Evolutionary conservation across 2,113 vertebrate genomes (phyloP), one percentile per base, ranked within the genome.

Genomic region (Pelmatolapia mariae): DNA sequence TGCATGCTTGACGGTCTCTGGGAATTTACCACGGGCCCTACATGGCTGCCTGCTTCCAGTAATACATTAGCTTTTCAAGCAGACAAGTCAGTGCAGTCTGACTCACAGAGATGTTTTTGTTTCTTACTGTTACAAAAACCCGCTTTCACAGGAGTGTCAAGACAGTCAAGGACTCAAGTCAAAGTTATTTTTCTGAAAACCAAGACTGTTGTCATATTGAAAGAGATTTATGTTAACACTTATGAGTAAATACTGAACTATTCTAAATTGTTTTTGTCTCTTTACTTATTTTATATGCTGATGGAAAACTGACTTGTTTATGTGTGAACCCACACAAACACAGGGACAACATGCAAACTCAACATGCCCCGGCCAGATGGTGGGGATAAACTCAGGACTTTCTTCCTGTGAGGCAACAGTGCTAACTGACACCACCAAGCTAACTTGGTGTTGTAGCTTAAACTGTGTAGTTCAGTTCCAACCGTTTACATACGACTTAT

Each of bases 81-180:
- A 45, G 83, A 83, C 7, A 6, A 84, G 50, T n/a, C 38, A 10
- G 18, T 19, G 66, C 2, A 19, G 83, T 16, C 50, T 81, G 88
- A 89, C 85, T 84, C 88, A 93, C 88, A 90, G 68, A 88, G 91
- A 86, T 57, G 54, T 71, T 86, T 93, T 91, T 92, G 92, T 93
- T 89, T 45, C 86, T 45, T 33, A 85, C 76, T 29, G 47, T 56
- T n/a, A 87, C 81, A 92, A 84, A 90, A 86, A 54, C 61, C 47
- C 4, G 40, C 90, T 90, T 89, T 93, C 54, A 59, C 73, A 9
- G 45, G 29, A 73, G 87, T 59, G 87, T 89, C 86, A 83, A 6
- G 15, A 9, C 57, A 78, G 68, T 88, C 85, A 86, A 92, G 82
- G 91, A 71, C 82, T 86, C 26, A 2, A 80, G 79, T 66, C 45